Evolutionary conservation across 2,797 vertebrate genomes (phyloP).

Genomic region (Eulemur mongoz): DNA sequence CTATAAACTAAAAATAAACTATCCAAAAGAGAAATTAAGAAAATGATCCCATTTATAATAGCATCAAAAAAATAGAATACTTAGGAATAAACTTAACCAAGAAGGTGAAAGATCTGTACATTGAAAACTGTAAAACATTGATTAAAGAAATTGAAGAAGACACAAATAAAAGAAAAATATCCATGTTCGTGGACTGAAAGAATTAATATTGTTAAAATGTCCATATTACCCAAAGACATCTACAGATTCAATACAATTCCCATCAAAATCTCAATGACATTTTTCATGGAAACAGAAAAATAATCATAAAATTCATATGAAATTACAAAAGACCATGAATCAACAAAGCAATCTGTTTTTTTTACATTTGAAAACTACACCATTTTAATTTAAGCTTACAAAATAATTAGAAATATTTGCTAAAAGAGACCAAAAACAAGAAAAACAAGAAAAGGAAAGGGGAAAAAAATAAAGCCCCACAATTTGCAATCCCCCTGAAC

Average conservation of each 20-base stretch:
- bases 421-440: neutral
- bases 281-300: neutral
- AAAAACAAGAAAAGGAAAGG: neutral
- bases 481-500: neutral
- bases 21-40: neutral
- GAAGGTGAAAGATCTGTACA: neutral
- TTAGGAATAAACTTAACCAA: neutral
- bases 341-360: neutral
- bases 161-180: neutral
- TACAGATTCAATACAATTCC: neutral
- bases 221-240: neutral
- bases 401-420: neutral
- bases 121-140: neutral
- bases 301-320: neutral
- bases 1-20: neutral
- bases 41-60: neutral
- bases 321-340: neutral
- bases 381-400: neutral
- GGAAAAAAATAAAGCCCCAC: rapidly evolving
- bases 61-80: neutral
- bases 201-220: neutral
- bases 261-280: neutral
- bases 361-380: neutral
- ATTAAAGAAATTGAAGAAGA: neutral
- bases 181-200: neutral